phyloP scores from a whole-genome alignment of 2,113 vertebrate genomes.

The Ginglymostoma cirratum region DNA sequence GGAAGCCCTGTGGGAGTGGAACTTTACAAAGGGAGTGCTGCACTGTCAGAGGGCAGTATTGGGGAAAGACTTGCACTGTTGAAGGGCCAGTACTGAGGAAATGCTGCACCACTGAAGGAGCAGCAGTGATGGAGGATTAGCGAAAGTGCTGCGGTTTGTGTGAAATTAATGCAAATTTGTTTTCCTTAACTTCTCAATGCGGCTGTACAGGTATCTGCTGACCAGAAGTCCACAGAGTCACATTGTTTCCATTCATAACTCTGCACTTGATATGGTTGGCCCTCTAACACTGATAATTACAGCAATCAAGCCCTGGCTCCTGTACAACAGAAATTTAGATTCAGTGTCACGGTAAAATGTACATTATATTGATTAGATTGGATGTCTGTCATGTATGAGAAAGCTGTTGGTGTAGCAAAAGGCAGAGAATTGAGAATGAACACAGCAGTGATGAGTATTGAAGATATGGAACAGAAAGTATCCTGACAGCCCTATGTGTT shows the following conservation, averaged over 20 bases:
- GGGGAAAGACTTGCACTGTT: too few species aligned
- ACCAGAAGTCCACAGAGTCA: background rate
- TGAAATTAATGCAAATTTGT: background rate
- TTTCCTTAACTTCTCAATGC: background rate
- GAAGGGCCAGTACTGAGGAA: too few species aligned
- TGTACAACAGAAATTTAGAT: too few species aligned
- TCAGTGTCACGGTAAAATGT: background rate
- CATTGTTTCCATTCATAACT: background rate
- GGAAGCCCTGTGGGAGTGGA: too few species aligned
- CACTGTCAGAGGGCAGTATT: too few species aligned
- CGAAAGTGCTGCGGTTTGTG: too few species aligned
- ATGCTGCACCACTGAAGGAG: too few species aligned
- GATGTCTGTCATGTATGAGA: background rate
- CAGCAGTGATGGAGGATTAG: too few species aligned
- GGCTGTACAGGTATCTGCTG: background rate
- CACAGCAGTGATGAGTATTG: background rate
- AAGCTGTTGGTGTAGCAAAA: background rate
- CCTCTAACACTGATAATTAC: background rate
- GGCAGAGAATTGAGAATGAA: background rate
- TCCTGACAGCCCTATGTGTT: background rate
- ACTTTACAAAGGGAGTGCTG: too few species aligned
- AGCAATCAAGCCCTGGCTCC: background rate
- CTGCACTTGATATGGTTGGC: background rate
- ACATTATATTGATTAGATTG: slow-evolving; percentile 14
- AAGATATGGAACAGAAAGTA: background rate